Base-by-base conservation (phyloP, 2,888 invertebrate genomes). In the Rosalia funebris region DNA sequence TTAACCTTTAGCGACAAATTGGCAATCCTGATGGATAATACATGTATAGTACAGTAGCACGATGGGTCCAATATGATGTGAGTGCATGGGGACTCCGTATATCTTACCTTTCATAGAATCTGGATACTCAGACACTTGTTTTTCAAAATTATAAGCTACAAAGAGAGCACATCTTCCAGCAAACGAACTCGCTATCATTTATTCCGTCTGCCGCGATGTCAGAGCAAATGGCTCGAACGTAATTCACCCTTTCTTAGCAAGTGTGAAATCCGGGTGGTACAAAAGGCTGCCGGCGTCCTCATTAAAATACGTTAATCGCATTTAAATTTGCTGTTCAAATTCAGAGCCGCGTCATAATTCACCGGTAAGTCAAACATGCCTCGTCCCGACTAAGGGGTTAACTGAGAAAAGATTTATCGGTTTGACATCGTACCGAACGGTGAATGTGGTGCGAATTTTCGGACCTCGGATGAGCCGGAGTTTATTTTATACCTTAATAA, bases 281-380 rank as follows among this genome's bases (percentile, higher is more conserved):
- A 5, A 17, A 46, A 32, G 31, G 31, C 32, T 32, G 32, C 32
- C 46, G 15, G 53, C 57, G 41, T 62, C 60, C 75, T 76, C 75
- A 79, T 79, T 78, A 77, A 79, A 78, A 76, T 74, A 76, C 77
- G 77, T 77, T 79, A 79, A 79, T 79, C 77, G 77, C 76, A 73
- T 78, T 78, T 77, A 75, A 75, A 77, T 78, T 78, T 74, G 76
- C 74, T 75, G 75, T 74, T 77, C 75, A 74, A 73, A 75, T 74
- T 72, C 67, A 70, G 69, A 66, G 70, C 65, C 56, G 60, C 53
- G 70, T 76, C 69, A 78, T 79, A 79, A 79, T 71, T 80, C 79
- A 80, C 77, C 63, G 57, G 68, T 64, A 77, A 79, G 79, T 79
- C 78, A 80, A 80, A 79, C 76, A 75, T 71, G 62, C 57, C 62